phyloP scores from a whole-genome alignment of 2,113 vertebrate genomes.

The Aegotheles bennettii region DNA sequence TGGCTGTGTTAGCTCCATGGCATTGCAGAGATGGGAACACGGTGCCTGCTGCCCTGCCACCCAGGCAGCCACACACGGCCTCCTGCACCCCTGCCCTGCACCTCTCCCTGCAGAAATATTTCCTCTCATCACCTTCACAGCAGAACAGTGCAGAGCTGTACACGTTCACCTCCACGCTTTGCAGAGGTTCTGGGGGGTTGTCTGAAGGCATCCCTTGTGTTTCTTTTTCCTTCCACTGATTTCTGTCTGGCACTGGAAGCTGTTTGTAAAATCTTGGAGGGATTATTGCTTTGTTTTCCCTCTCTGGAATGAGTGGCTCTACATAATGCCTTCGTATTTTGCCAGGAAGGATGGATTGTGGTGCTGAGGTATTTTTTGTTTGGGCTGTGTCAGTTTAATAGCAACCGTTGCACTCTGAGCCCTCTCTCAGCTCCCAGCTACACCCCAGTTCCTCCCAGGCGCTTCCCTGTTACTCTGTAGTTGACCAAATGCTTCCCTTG shows the following conservation, averaged over 20 bases:
- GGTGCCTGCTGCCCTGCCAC: not conserved
- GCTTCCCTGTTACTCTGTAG: not conserved
- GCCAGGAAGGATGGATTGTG: not conserved
- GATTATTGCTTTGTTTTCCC: not conserved
- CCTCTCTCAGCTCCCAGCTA: not conserved
- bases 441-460: not conserved
- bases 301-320: not conserved
- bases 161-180: not conserved
- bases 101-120: not conserved
- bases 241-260: not conserved
- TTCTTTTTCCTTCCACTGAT: not conserved
- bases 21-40: fast-evolving
- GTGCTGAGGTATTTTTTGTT: not conserved
- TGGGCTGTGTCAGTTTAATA: not conserved
- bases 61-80: not conserved
- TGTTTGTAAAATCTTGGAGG: not conserved
- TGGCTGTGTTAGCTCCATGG: not conserved
- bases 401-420: not conserved
- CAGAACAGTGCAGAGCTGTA: not conserved
- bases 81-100: fast-evolving
- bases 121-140: not conserved
- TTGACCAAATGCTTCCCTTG: not conserved
- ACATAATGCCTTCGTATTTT: not conserved
- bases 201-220: not conserved
- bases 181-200: not conserved